Base-by-base conservation (phyloP, 2,797 vertebrate species). In the Sebastes alutus region DNA sequence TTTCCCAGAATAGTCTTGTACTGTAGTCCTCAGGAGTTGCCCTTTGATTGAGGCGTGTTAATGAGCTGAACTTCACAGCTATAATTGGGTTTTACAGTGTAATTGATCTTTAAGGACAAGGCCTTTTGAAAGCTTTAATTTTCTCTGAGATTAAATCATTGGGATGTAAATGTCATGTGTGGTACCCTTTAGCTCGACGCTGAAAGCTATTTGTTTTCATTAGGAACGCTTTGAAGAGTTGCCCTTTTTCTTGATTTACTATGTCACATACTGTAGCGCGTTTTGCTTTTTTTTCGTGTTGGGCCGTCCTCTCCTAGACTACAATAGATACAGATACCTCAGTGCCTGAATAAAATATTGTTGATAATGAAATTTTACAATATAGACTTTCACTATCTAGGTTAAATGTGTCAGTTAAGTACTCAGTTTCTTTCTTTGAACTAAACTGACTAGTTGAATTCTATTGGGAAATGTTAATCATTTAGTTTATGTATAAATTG, bases 191-290 rank as follows among this genome's bases (percentile, higher is more conserved):
- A 80, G 82, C 79, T 74, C 6, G 7, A 54, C 3, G 14, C 79
- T 78, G 42, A 71, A 77, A 82, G 86, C 82, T 71, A 86, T 91
- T 93, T 93, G 87, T 91, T 93, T 89, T 90, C 83, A 92, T 92
- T 86, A 87, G 74, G 23, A 74, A 58, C 22, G 4, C 32, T 74
- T 82, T 87, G 81, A 86, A 79, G 87, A 68, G 79, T 80, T 80
- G 80, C 79, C 86, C 78, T 86, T 87, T 88, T 84, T 83, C 77
- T 78, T 88, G 62, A 89, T 90, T 84, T 77, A 71, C 80, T 77
- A 33, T 74, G 65, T 87, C 66, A 65, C 29, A 49, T 54, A 16
- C 32, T 68, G 18, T 55, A 18, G 16, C 18, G 32, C 0, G 0
- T 22, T 83, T 25, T 12, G 20, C 16, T 29, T 5, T 49, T 38